Evolutionary conservation across 2,797 vertebrate species (phyloP).

Genomic region (Takifugu rubripes): DNA sequence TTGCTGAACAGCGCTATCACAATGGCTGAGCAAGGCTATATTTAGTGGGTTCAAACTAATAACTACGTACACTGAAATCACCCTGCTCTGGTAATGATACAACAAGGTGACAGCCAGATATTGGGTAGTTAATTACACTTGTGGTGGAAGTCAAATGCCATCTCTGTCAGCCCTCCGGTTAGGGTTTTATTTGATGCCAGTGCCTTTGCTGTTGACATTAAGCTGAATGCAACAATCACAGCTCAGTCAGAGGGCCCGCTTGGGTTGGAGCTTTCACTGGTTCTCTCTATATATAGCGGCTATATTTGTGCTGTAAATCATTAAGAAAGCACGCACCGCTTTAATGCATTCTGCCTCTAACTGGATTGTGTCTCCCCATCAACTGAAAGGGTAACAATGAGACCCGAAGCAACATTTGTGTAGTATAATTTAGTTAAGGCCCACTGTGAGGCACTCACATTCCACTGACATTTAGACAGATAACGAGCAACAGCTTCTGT

Average conservation of each 20-base stretch:
- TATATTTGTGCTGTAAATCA: not conserved
- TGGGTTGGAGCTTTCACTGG: slow-evolving; percentile 17
- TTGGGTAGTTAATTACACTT: slow-evolving; percentile 71
- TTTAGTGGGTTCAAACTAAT: slow-evolving; percentile 78
- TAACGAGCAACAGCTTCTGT: slow-evolving; percentile 53
- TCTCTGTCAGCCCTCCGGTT: slow-evolving; percentile 56
- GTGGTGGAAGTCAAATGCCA: slow-evolving; percentile 42
- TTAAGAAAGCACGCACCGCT: not conserved
- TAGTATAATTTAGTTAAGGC: slow-evolving; percentile 22
- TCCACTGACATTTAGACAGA: slow-evolving; percentile 54
- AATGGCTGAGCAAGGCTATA: slow-evolving; percentile 65
- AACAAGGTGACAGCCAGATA: slow-evolving; percentile 71
- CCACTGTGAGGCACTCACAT: slow-evolving; percentile 28
- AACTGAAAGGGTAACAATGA: slow-evolving; percentile 36
- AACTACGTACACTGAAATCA: slow-evolving; percentile 71
- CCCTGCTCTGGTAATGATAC: slow-evolving; percentile 72
- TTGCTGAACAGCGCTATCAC: slow-evolving; percentile 47
- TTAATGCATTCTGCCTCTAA: slow-evolving; percentile 4
- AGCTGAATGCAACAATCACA: slow-evolving; percentile 11
- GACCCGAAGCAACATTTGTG: slow-evolving; percentile 36
- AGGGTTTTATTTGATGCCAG: slow-evolving; percentile 61
- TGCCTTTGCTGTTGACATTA: slow-evolving; percentile 52
- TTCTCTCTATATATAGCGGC: not conserved
- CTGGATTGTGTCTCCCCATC: slow-evolving; percentile 13
- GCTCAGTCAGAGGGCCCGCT: slow-evolving; percentile 1